These are phyloP conservation scores for Morpho achilles DNA, from an alignment of 2,888 invertebrate genomes.

Conservation along the genomic window DNA sequence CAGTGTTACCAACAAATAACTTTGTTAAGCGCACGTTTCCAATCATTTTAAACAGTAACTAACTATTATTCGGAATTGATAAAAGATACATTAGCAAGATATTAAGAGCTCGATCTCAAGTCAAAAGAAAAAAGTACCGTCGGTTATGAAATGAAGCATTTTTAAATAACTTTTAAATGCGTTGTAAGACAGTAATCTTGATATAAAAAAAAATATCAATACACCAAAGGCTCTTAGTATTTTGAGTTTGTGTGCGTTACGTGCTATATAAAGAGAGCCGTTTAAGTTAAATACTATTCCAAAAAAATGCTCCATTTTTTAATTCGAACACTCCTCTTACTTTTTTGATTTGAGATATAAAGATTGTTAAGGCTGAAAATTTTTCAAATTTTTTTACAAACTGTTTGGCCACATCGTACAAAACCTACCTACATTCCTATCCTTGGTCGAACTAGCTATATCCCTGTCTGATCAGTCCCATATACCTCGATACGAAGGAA, in stretches of 20 bases:
- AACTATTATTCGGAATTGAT: no score
- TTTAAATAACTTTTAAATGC: background rate
- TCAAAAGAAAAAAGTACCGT: no score
- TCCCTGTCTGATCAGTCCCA: conserved; percentile 74
- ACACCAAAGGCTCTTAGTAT: no score
- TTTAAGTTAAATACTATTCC: no score
- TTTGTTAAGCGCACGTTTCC: background rate
- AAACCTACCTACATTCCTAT: conserved; percentile 62
- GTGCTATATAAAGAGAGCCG: no score
- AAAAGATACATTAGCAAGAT: no score
- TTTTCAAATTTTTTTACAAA: conserved; percentile 49
- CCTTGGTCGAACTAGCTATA: conserved; percentile 56
- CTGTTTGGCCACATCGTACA: conserved; percentile 62
- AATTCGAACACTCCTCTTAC: no score
- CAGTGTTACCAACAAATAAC: conserved; percentile 9
- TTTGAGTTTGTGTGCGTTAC: no score
- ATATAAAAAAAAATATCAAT: no score
- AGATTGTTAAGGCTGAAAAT: conserved; percentile 37
- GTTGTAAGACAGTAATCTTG: background rate
- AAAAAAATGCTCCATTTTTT: no score
- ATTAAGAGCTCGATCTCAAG: no score
- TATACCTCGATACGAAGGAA: conserved; percentile 56
- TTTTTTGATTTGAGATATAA: background rate
- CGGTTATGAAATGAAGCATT: background rate
- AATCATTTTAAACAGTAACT: background rate